These are phyloP conservation scores for Astropecten irregularis DNA, from an alignment of 53 echinoderm and acorn worm genomes.

Conservation along the genomic window DNA sequence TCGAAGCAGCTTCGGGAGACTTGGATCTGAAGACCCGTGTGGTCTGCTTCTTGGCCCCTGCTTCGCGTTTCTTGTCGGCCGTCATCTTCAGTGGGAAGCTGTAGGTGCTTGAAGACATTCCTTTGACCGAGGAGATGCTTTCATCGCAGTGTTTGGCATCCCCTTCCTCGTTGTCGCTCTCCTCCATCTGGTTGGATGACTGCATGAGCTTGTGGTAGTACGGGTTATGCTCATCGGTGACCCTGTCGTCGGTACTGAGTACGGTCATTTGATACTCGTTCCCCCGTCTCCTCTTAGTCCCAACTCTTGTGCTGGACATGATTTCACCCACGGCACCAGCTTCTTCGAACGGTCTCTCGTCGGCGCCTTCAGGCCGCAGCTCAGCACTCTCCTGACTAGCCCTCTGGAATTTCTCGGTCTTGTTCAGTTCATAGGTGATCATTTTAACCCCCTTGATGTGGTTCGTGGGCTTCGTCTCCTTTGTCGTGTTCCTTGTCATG, in stretches of 20 bases:
- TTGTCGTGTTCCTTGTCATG: background rate
- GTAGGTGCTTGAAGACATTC: background rate
- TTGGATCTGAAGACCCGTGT: background rate
- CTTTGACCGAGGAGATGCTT: too few relatives aligned
- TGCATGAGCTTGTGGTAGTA: conserved; percentile 16
- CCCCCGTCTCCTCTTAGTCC: too few relatives aligned
- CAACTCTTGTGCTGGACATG: too few relatives aligned
- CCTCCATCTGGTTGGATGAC: background rate
- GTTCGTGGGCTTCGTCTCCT: background rate
- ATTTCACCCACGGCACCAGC: too few relatives aligned
- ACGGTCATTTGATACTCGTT: conserved; percentile 22
- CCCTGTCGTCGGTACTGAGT: background rate
- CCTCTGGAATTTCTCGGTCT: conserved; percentile 7
- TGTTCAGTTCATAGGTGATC: background rate
- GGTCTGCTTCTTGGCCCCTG: background rate
- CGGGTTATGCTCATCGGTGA: background rate
- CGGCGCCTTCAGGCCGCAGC: too few relatives aligned
- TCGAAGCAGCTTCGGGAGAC: background rate
- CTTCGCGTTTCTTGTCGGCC: background rate
- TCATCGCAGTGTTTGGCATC: background rate
- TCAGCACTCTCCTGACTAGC: background rate
- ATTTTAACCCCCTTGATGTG: background rate
- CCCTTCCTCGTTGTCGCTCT: background rate
- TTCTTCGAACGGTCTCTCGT: too few relatives aligned
- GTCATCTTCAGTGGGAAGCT: conserved; percentile 20